Evolutionary conservation across 2,888 invertebrate species (phyloP), one percentile per base, ranked within the genome.

Genomic region (Drosophila emarginata): DNA sequence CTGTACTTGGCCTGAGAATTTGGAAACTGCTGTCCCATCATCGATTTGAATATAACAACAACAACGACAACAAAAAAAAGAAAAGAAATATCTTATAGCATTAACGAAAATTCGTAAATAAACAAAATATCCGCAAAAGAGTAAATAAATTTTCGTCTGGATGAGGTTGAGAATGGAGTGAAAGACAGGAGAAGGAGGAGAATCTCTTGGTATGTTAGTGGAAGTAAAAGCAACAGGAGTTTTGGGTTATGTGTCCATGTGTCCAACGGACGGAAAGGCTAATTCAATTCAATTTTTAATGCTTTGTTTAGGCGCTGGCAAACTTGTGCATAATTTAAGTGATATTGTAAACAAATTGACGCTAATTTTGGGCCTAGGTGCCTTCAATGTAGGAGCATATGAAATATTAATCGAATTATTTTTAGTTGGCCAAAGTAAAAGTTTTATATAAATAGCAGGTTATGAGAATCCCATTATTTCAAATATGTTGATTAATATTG

Each of bases 101-200:
- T 72, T 72, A 73, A 74, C 80, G 83, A 80, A 84, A 82, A 80
- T 76, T 78, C 82, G 71, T 80, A 80, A 79, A 80, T 77, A 83
- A 89, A 89, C 83, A 89, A 73, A 84, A 86, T 80, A 86, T 81
- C 77, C 79, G 67, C 74, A 78, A 75, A 77, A 76, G 85, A 74
- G 87, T 79, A 84, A 84, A 84, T 87, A 84, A 67, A 82, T 74
- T 74, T 72, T 70, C 57, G 66, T 68, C 74, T 67, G 58, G 45
- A 45, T 45, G 14, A 61, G 70, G 68, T 67, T 56, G 69, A 61
- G 26, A 56, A 62, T 62, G 45, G 21, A 21, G 18, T 65, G 54
- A 45, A 37, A 58, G 1, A 28, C 64, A 54, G 58, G 26, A 58
- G n/a, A 11, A 32, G 32, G 4, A 11, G 15, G 7, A 53, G 45